Evolutionary conservation across 2,113 vertebrate species (phyloP), one percentile per base, ranked within the genome.

Genomic region (Alligator mississippiensis): DNA sequence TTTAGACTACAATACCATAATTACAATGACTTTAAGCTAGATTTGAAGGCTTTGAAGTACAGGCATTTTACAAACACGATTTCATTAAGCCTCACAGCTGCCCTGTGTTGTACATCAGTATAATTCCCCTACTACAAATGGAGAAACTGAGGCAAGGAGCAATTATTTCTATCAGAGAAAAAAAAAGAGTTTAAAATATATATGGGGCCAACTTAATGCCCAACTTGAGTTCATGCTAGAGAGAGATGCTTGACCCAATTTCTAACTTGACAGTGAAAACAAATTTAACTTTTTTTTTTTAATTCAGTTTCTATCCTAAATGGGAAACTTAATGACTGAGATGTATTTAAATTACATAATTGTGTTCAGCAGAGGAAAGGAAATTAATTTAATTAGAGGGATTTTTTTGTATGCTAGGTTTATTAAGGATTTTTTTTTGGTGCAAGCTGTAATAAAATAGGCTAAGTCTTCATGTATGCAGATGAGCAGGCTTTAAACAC

Each of bases 41-140:
- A n/a, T 14, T 62, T 87, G 34, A 34, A 34, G 34, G 34, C 34
- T 34, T 34, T 34, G 34, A 34, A 34, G 34, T 34, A 64, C 5
- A 1, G 22, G 28, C 3, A 47, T 11, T 55, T 25, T 14, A 24
- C 84, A 47, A 63, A 18, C 74, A 38, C 30, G 11, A 1, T 4
- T n/a, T n/a, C 14, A 4, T 5, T 11, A 25, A 57, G 17, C 17
- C 25, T 8, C 28, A 6, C 8, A 16, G 9, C 19, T 21, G 9
- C 3, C 18, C n/a, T 11, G 2, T 3, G 61, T 11, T 24, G 14
- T 28, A 84, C 18, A 12, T 59, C 54, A 27, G 14, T 27, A 28
- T 6, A 1, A 28, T 9, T 22, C 47, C 30, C 25, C 5, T 7
- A 62, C 24, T 61, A 47, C 5, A 19, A 0, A 18, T 18, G 16